Conservation (phyloP, 2,797 vertebrate genomes). For the Alfaro cultratus region DNA sequence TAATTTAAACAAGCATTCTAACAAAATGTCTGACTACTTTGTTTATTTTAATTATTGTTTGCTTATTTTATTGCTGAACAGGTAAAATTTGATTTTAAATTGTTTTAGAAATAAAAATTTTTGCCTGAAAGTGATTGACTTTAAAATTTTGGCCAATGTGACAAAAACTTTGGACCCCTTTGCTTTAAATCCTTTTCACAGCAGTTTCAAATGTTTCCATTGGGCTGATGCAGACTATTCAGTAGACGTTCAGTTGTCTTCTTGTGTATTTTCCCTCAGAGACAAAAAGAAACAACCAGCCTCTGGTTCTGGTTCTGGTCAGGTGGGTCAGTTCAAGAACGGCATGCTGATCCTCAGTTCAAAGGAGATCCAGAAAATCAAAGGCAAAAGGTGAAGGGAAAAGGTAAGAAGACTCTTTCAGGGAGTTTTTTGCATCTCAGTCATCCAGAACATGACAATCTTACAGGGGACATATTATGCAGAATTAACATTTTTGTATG, state of each 20-base stretch:
- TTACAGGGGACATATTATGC: background rate
- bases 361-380: conserved; percentile 90
- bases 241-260: background rate
- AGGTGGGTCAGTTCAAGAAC: conserved; percentile 92
- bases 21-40: no score
- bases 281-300: conserved; percentile 76
- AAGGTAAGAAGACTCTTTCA: conserved; percentile 13
- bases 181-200: background rate
- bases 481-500: no score
- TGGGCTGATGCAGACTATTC: background rate
- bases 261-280: conserved; percentile 63
- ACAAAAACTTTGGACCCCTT: no score
- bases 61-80: no score
- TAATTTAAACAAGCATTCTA: no score
- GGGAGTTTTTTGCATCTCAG: background rate
- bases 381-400: conserved; percentile 68
- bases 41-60: no score
- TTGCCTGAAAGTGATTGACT: no score
- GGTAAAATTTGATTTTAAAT: no score
- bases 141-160: no score
- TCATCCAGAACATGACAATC: no score
- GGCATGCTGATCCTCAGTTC: conserved; percentile 90
- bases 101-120: no score
- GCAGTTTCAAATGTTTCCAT: background rate
- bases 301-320: conserved; percentile 80